Percentiles rank a stretch among this genome's conserved stretches.
Evolutionary conservation across 64 coral and sea anemone species (phyloP).

Genomic region (Stichodactyla helianthus): DNA sequence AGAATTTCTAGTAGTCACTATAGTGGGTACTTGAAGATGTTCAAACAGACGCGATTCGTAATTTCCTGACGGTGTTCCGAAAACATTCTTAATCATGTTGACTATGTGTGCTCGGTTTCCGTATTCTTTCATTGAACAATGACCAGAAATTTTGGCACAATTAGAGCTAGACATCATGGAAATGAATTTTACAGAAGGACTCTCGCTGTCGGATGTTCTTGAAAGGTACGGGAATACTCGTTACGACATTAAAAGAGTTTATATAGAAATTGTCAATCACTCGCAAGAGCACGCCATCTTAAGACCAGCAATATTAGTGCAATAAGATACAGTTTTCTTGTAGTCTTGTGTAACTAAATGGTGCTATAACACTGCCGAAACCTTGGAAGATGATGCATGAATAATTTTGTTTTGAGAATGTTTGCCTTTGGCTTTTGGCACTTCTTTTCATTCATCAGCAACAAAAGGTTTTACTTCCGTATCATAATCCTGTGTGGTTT

Average conservation of each 20-base stretch:
- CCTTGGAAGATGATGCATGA: too few relatives aligned
- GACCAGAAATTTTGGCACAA: neutral
- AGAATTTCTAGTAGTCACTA: neutral
- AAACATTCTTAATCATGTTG: neutral
- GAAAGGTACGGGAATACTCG: neutral
- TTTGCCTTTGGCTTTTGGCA: neutral
- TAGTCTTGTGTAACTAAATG: too few relatives aligned
- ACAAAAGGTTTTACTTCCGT: too few relatives aligned
- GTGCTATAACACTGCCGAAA: too few relatives aligned
- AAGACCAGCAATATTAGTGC: too few relatives aligned
- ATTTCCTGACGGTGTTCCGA: neutral
- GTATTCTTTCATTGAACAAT: neutral
- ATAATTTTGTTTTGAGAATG: too few relatives aligned
- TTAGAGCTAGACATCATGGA: neutral
- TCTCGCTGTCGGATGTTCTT: neutral
- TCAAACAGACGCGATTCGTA: neutral
- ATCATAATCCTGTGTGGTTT: neutral
- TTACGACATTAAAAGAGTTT: neutral
- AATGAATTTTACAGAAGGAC: neutral
- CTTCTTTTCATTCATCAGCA: neutral
- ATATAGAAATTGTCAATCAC: neutral
- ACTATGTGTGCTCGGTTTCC: neutral
- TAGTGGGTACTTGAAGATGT: neutral
- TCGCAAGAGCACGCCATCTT: too few relatives aligned
- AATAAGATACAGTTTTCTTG: too few relatives aligned